Conservation (phyloP, 2,797 vertebrate genomes). For the Crypturellus tataupa region DNA sequence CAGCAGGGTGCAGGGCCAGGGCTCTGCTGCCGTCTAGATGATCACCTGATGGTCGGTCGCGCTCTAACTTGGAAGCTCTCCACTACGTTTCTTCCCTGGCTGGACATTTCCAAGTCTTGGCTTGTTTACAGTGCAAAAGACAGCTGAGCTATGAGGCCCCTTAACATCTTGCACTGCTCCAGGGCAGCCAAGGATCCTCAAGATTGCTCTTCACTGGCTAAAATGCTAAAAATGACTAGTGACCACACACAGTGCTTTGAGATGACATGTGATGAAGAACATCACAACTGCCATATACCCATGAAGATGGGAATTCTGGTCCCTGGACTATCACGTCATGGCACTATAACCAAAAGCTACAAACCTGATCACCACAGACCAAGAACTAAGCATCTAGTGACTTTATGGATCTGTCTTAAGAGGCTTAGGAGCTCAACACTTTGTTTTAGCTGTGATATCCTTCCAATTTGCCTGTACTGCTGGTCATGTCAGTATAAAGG, state of each 20-base stretch:
- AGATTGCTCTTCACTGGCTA: neutral
- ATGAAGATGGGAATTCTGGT: neutral
- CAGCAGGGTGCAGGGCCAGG: neutral
- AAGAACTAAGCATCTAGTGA: neutral
- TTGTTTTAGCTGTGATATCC: neutral
- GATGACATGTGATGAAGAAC: accelerated
- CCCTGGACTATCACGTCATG: neutral
- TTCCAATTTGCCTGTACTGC: neutral
- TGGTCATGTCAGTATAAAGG: neutral
- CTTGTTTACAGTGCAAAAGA: neutral
- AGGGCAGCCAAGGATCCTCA: neutral
- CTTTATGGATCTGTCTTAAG: neutral
- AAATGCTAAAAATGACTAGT: neutral
- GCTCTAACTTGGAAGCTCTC: neutral
- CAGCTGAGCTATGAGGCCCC: neutral
- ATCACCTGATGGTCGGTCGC: accelerated
- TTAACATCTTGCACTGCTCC: neutral
- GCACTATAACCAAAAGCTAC: neutral
- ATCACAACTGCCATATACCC: neutral
- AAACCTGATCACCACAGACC: neutral
- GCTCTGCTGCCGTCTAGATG: neutral
- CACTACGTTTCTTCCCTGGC: neutral
- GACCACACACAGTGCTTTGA: neutral
- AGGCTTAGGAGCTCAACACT: neutral
- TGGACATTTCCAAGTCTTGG: neutral